Percentiles rank a stretch among this genome's conserved stretches.
phyloP scores from a whole-genome alignment of 2,113 vertebrate species.

The Mystacornis crossleyi region DNA sequence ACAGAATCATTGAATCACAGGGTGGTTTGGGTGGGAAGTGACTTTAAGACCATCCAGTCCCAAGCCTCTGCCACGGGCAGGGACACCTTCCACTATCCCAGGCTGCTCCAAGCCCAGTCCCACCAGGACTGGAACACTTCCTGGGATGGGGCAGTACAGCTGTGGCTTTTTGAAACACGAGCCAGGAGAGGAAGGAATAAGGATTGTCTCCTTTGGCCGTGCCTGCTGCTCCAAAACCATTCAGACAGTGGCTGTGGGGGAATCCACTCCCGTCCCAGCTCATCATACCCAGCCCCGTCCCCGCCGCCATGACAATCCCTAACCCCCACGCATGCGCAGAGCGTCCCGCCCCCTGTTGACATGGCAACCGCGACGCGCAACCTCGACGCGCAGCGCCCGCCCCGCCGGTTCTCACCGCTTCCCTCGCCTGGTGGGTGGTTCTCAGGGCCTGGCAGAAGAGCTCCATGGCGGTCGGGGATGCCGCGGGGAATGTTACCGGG shows the following conservation, averaged over 20 bases:
- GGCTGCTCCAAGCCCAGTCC: background rate
- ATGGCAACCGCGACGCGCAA: background rate
- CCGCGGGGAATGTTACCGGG: background rate
- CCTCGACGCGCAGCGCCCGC: background rate
- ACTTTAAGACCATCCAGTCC: background rate
- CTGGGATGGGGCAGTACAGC: background rate
- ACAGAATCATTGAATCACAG: background rate
- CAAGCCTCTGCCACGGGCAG: background rate
- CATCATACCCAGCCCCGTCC: fast-evolving
- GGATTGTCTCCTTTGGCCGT: fast-evolving
- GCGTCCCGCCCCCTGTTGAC: fast-evolving
- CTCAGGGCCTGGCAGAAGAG: conserved; percentile 79
- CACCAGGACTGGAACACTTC: background rate
- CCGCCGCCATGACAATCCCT: fast-evolving
- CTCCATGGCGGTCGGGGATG: conserved; percentile 69
- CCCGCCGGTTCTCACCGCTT: conserved; percentile 76
- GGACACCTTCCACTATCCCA: background rate
- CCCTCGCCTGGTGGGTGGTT: conserved; percentile 74
- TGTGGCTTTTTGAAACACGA: fast-evolving
- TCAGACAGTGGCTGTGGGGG: fast-evolving
- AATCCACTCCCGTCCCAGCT: fast-evolving
- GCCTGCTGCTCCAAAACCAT: fast-evolving
- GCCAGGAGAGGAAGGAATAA: fast-evolving
- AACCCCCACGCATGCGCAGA: fast-evolving
- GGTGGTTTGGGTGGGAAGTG: background rate